phyloP scores from a whole-genome alignment of 2,797 vertebrate genomes.

The Leucoraja ocellata region DNA sequence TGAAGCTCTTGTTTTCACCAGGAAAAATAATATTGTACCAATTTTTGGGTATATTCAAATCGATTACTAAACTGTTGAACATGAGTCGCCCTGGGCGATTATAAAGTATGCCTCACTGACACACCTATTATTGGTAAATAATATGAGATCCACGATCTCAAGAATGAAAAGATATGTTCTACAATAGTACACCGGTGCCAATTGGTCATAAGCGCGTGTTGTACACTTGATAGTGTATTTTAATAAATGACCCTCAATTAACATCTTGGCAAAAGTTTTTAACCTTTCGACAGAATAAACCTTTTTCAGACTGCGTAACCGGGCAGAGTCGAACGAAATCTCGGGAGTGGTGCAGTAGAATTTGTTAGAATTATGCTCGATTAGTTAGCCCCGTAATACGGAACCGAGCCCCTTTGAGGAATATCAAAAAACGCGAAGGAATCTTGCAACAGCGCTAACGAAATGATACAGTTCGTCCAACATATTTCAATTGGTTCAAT shows the following conservation, averaged over 20 bases:
- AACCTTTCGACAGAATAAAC: background rate
- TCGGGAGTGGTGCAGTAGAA: background rate
- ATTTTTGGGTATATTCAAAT: background rate
- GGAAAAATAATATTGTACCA: background rate
- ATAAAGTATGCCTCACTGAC: background rate
- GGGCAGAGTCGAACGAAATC: background rate
- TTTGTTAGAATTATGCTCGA: too few species aligned
- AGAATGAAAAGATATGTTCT: background rate
- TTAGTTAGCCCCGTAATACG: background rate
- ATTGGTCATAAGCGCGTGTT: background rate
- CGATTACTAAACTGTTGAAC: background rate
- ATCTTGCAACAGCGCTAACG: background rate
- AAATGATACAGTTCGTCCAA: background rate
- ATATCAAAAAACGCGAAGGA: background rate
- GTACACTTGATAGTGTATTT: background rate
- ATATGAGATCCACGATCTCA: background rate
- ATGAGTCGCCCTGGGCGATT: background rate
- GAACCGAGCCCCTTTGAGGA: background rate
- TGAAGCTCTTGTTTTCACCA: background rate
- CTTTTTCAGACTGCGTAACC: background rate
- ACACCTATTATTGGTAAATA: background rate
- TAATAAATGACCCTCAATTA: slow-evolving; percentile 1
- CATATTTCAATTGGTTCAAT: background rate
- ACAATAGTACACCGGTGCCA: background rate
- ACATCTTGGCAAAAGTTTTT: background rate